These are phyloP conservation scores for Gracilinanus agilis DNA, from an alignment of 2,113 vertebrate species.

Conservation along the genomic window DNA sequence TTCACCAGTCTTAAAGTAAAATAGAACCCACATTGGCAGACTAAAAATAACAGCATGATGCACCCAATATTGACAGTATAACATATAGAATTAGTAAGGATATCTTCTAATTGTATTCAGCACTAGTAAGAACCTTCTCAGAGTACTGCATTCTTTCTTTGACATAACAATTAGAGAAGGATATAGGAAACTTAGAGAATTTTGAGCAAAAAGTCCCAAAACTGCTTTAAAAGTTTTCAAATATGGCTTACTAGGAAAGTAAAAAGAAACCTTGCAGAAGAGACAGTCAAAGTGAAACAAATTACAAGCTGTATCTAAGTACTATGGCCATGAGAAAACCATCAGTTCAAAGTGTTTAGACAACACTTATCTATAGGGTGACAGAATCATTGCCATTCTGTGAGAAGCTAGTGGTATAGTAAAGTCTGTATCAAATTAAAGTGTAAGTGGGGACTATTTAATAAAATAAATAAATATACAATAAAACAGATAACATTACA, in stretches of 20 bases:
- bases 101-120: background rate
- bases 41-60: no score
- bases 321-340: background rate
- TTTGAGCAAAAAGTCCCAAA: constrained; percentile 15
- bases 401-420: background rate
- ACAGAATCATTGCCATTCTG: background rate
- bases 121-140: background rate
- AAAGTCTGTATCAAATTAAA: no score
- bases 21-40: no score
- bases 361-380: background rate
- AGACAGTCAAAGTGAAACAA: background rate
- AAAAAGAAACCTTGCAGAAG: no score
- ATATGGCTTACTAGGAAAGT: no score
- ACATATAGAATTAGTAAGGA: background rate
- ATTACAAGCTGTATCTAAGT: background rate
- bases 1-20: no score
- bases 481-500: no score
- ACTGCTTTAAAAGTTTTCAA: background rate
- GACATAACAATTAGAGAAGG: no score
- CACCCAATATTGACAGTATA: background rate
- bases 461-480: no score
- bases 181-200: background rate
- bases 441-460: no score
- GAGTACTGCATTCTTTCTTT: background rate
- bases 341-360: background rate